A percentile compares a stretch with the other conserved stretches of the same genome.
These are phyloP conservation scores for Salminus brasiliensis DNA, from an alignment of 2,113 vertebrate genomes.

Conservation along the genomic window DNA sequence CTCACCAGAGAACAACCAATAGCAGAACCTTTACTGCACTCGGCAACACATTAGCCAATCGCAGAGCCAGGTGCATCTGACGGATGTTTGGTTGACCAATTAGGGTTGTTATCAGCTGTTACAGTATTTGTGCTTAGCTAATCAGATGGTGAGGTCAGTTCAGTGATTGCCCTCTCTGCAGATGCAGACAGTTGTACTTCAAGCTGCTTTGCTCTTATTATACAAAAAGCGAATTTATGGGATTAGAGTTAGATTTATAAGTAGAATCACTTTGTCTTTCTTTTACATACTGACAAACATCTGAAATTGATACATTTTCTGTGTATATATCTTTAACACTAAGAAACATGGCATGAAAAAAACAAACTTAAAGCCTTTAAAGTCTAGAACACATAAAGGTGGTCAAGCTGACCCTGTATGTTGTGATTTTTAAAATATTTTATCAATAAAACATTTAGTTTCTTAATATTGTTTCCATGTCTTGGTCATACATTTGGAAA, in stretches of 20 bases:
- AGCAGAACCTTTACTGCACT: conserved; percentile 11
- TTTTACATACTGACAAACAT: background rate
- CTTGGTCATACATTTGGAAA: too few species aligned
- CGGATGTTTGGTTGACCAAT: conserved; percentile 38
- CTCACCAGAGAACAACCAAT: background rate
- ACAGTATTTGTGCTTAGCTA: conserved; percentile 44
- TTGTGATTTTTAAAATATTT: too few species aligned
- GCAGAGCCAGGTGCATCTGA: conserved; percentile 20
- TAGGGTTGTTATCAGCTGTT: conserved; percentile 15
- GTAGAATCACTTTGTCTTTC: background rate
- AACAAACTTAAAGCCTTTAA: too few species aligned
- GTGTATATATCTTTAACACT: too few species aligned
- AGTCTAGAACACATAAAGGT: too few species aligned
- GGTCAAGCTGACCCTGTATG: too few species aligned
- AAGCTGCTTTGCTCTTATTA: conserved; percentile 34
- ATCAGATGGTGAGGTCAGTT: conserved; percentile 53
- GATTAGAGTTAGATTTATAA: conserved; percentile 24
- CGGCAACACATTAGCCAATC: conserved; percentile 53
- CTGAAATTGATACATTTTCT: too few species aligned
- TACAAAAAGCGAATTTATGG: conserved; percentile 32
- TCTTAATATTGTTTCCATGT: too few species aligned
- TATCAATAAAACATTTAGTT: too few species aligned
- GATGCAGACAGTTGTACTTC: background rate
- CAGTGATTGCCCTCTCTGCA: conserved; percentile 40
- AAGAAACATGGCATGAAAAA: too few species aligned